Evolutionary conservation across 1,140 invertebrate genomes (phyloP).

Genomic region (Eriocheir sinensis): DNA sequence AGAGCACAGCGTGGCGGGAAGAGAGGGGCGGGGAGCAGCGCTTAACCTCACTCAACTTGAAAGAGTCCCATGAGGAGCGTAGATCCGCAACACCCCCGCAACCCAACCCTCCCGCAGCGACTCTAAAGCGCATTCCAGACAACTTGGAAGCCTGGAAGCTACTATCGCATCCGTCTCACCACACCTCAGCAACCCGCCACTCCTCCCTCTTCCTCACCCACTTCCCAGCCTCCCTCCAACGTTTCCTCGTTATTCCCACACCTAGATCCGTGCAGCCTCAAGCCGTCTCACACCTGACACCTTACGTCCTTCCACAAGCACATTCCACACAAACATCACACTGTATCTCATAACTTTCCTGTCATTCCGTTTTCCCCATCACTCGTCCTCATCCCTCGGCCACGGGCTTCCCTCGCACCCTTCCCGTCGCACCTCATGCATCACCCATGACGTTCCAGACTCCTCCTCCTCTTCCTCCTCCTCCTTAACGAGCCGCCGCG

Average conservation of each 20-base stretch:
- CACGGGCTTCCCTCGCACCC: background rate
- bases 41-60: background rate
- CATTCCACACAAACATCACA: background rate
- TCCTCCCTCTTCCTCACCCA: too few relatives aligned
- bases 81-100: background rate
- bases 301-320: background rate
- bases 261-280: background rate
- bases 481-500: background rate
- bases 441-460: too few relatives aligned
- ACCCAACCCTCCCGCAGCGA: background rate
- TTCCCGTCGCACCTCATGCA: background rate
- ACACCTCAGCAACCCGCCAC: background rate
- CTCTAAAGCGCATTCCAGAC: background rate
- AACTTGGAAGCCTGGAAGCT: conserved; percentile 3
- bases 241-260: background rate
- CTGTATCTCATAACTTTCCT: background rate
- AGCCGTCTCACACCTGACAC: background rate
- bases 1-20: background rate
- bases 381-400: too few relatives aligned
- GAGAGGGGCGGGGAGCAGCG: background rate
- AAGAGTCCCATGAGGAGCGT: background rate
- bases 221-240: background rate
- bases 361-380: too few relatives aligned
- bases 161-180: conserved; percentile 1
- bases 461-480: too few relatives aligned